These are phyloP conservation scores for Lampris incognitus DNA, from an alignment of 2,113 vertebrate species.

Conservation along the genomic window DNA sequence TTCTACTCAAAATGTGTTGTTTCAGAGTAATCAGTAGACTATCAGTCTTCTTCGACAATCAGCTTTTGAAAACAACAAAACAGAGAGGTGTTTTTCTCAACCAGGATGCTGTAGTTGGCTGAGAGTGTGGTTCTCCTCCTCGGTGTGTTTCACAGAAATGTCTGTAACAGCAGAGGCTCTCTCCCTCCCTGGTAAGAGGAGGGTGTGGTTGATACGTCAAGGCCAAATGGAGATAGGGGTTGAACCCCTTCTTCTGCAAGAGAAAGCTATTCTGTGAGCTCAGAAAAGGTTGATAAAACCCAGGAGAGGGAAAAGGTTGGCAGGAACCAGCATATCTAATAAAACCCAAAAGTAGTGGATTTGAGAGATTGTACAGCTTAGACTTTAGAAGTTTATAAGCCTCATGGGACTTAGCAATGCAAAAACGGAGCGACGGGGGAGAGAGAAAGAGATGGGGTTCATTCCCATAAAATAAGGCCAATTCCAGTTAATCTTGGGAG, in stretches of 20 bases:
- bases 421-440: constrained; percentile 18
- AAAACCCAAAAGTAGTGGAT: constrained; percentile 50
- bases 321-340: constrained; percentile 45
- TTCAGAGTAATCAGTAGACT: too few species aligned
- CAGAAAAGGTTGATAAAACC: constrained; percentile 29
- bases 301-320: constrained; percentile 12
- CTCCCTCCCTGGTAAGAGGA: not conserved
- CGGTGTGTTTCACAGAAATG: too few species aligned
- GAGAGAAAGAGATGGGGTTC: not conserved
- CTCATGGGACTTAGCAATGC: constrained; percentile 42
- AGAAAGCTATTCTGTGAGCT: constrained; percentile 26
- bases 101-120: too few species aligned
- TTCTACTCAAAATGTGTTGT: too few species aligned
- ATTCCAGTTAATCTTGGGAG: constrained; percentile 59
- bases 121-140: too few species aligned
- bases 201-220: constrained; percentile 11
- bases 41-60: too few species aligned
- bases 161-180: not conserved
- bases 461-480: constrained; percentile 58
- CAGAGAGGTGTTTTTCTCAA: too few species aligned
- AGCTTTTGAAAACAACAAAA: too few species aligned
- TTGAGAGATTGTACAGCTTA: constrained; percentile 53
- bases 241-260: constrained; percentile 14
- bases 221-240: constrained; percentile 12
- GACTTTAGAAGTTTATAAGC: constrained; percentile 52